Evolutionary conservation across 2,797 vertebrate species (phyloP), one percentile per base, ranked within the genome.

Genomic region (Sternarchorhynchus goeldii): DNA sequence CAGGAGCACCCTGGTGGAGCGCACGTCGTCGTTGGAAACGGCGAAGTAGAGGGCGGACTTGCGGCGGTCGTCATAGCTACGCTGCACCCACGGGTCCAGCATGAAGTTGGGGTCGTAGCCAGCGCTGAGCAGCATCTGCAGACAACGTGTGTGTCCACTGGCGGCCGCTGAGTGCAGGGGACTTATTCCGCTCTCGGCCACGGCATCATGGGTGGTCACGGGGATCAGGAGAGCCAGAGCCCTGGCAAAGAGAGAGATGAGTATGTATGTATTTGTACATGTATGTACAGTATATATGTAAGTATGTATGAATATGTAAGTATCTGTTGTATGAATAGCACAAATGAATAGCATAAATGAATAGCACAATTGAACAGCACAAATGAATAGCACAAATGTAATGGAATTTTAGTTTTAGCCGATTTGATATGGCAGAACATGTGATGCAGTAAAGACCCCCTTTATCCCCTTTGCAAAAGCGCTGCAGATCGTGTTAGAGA

Each of bases 31-130:
- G 0, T 98, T 99, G 80, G 94, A 95, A 29, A 99, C 95, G 0
- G 96, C 93, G 0, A 98, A 99, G 91, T 95, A 98, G 82, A 99
- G 79, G 0, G 93, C 95, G 0, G 97, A 97, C 81, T 93, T 94
- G 67, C 97, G 93, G 75, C 95, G 94, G 68, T 99, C 97, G 0
- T 97, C 94, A 0, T 96, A 98, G 88, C 92, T 93, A 73, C 93
- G 95, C 8, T 93, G 92, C 63, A 98, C 86, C 86, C 92, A 93
- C 4, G 93, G 93, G 66, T 93, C 89, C 65, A 98, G 93, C 96
- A 98, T 98, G 88, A 93, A 95, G 87, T 99, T 98, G 17, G 95
- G 95, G 84, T 98, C 95, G 2, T 96, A 98, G 1, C 94, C 94
- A 0, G 91, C 94, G 1, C 91, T 88, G 75, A 99, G 93, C 77